Evolutionary conservation across 2,113 vertebrate genomes (phyloP).

Genomic region (Tenrec ecaudatus): DNA sequence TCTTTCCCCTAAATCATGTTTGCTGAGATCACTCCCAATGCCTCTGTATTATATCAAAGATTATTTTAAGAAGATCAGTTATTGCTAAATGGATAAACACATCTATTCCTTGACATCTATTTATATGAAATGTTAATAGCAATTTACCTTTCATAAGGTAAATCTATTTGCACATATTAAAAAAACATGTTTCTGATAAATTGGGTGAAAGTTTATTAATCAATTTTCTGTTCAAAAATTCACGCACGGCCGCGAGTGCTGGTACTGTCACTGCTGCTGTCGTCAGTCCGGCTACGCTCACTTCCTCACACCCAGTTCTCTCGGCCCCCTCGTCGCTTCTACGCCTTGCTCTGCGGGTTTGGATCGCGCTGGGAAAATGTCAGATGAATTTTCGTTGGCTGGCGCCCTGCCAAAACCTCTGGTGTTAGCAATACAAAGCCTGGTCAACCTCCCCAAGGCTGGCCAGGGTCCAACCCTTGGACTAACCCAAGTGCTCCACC

Average conservation of each 20-base stretch:
- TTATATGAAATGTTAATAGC: conserved; percentile 45
- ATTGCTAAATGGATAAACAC: neutral
- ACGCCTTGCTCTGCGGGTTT: no score
- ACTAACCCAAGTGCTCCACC: conserved; percentile 87
- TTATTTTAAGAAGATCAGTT: conserved; percentile 23
- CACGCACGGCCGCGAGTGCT: no score
- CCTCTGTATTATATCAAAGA: conserved; percentile 45
- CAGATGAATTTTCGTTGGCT: conserved; percentile 87
- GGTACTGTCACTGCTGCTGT: no score
- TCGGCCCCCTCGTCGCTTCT: no score
- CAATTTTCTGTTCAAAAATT: neutral
- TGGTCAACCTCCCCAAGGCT: conserved; percentile 84
- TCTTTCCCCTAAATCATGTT: conserved; percentile 33
- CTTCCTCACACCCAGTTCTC: no score
- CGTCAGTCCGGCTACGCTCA: no score
- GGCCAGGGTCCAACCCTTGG: conserved; percentile 87
- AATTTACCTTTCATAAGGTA: neutral
- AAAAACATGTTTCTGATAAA: no score
- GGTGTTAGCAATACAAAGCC: conserved; percentile 87
- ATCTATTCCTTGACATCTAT: conserved; percentile 25
- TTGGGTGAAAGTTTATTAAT: no score
- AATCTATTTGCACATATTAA: no score
- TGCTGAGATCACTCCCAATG: neutral
- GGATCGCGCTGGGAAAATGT: no score
- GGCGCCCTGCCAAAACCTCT: conserved; percentile 89